Conservation (phyloP, 1,140 invertebrate species). For the Arion vulgaris region DNA sequence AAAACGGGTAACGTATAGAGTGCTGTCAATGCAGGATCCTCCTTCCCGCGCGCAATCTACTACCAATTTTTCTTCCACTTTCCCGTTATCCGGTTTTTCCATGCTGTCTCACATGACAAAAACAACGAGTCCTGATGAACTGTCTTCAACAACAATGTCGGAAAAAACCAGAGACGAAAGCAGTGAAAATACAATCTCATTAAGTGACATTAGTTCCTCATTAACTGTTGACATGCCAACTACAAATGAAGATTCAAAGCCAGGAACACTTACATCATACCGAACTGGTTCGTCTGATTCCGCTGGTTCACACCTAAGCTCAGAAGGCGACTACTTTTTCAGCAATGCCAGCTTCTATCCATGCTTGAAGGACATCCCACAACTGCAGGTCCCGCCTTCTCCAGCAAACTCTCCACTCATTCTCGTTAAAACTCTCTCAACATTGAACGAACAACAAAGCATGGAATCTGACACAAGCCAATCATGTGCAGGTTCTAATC, state of each 20-base stretch:
- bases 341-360: not conserved
- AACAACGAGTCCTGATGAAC: not conserved
- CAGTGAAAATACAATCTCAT: not conserved
- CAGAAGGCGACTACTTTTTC: not conserved
- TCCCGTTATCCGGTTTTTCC: not conserved
- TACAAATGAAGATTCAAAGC: not conserved
- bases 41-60: conserved; percentile 24
- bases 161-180: not conserved
- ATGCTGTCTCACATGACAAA: not conserved
- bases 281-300: not conserved
- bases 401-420: not conserved
- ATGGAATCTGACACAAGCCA: conserved; percentile 36
- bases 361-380: no score
- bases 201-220: not conserved
- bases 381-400: not conserved
- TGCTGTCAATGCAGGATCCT: conserved; percentile 47
- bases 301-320: not conserved
- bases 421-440: conserved; percentile 16
- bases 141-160: not conserved
- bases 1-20: conserved; percentile 82
- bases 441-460: conserved; percentile 42
- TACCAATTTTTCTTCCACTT: not conserved
- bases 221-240: not conserved
- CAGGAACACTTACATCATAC: not conserved
- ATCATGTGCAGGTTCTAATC: not conserved